Base-by-base conservation (phyloP, 2,888 invertebrate species). In the Tetragonisca angustula region DNA sequence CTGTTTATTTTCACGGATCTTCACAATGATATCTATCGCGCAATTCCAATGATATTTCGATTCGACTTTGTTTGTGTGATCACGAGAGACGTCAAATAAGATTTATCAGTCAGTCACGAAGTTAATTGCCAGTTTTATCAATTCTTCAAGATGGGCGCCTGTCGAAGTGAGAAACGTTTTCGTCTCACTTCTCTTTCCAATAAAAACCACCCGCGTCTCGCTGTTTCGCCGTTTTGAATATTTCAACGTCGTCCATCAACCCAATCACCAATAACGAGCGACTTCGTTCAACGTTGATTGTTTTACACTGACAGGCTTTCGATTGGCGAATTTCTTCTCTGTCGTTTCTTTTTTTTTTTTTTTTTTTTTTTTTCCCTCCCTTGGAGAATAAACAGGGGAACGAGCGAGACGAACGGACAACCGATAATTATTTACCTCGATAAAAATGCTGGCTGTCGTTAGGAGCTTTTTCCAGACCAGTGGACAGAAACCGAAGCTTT, bases 381-480 rank as follows among this genome's bases (percentile, higher is more conserved):
- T 43, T 1, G 49, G 17, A 62, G 50, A 72, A 73, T 61, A 61
- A 61, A 43, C 50, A 24, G 62, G 9, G 50, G 43, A 50, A 50
- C 36, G 24, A 75, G 21, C 43, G 19, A 56, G 50, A 50, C 69
- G 69, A 50, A 36, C 27, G n/a, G 69, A 36, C 56, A 62, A 5
- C 61, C 67, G 68, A 54, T 83, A 84, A 84, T 84, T 84, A 83
- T 76, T 75, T 73, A 83, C 76, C 50, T 59, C 73, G 72, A 76
- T 76, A 76, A 79, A 84, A 72, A 43, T 64, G 64, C 50, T 43
- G 67, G 21, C 79, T 68, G 83, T 79, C 76, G 83, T 83, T 72
- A 56, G 68, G 54, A 64, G 83, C 69, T 76, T 74, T 84, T 84
- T 84, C 84, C 84, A 73, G 84, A 65, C 69, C 84, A 84, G 69